Percentiles rank a stretch among this genome's conserved stretches.
phyloP scores from a whole-genome alignment of 2,888 invertebrate species.

The Drosophila birchii region DNA sequence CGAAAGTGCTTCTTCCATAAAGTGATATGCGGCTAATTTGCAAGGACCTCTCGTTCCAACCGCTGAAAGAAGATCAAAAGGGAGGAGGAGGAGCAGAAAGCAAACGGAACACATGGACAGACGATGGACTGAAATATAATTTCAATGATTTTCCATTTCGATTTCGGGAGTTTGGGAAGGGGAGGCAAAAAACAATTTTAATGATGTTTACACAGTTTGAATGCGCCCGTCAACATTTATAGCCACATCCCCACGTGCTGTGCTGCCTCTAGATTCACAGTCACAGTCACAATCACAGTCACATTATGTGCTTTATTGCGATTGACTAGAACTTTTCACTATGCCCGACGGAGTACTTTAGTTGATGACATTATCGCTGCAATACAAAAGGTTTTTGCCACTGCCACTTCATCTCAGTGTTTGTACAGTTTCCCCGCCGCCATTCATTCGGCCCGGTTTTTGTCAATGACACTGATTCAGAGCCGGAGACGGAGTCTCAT shows the following conservation, averaged over 20 bases:
- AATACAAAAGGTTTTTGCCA: constrained; percentile 64
- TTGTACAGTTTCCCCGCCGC: constrained; percentile 23
- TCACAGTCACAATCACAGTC: constrained; percentile 11
- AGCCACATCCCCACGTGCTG: neutral
- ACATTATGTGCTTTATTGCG: constrained; percentile 70
- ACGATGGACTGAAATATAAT: constrained; percentile 45
- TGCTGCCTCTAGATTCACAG: neutral
- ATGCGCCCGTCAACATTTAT: constrained; percentile 31
- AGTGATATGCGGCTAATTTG: constrained; percentile 45
- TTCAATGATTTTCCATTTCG: constrained; percentile 71
- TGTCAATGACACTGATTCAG: constrained; percentile 28
- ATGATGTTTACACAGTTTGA: constrained; percentile 68
- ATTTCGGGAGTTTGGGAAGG: constrained; percentile 20
- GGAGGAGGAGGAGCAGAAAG: constrained; percentile 9
- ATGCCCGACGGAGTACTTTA: constrained; percentile 76
- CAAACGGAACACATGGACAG: constrained; percentile 19
- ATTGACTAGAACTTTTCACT: constrained; percentile 76
- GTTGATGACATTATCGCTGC: constrained; percentile 75
- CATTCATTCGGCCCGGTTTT: constrained; percentile 27
- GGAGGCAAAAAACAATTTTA: constrained; percentile 59
- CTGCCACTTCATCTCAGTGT: constrained; percentile 45
- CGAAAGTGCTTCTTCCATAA: constrained; percentile 47
- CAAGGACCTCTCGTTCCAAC: neutral
- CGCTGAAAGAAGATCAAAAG: constrained; percentile 22
- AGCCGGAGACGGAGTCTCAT: neutral